A percentile compares a stretch with the other conserved stretches of the same genome.
Evolutionary conservation across 64 coral and sea anemone species (phyloP).

Genomic region (Porites australiensis): DNA sequence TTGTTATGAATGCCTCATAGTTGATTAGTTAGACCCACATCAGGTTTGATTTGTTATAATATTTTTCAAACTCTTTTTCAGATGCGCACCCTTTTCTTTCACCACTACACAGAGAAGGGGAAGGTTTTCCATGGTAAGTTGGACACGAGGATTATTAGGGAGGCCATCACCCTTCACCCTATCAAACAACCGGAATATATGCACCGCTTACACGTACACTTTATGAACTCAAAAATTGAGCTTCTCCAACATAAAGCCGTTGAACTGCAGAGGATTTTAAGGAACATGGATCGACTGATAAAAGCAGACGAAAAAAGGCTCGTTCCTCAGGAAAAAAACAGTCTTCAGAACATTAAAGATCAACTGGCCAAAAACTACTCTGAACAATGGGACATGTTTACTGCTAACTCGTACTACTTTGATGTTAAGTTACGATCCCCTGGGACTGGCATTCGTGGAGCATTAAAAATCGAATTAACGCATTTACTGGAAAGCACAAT

Average conservation of each 20-base stretch:
- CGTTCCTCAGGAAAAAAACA: constrained; percentile 54
- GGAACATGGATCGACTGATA: constrained; percentile 81
- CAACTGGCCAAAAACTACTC: constrained; percentile 48
- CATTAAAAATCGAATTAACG: constrained; percentile 70
- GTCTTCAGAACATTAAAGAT: constrained; percentile 66
- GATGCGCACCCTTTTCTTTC: constrained; percentile 90
- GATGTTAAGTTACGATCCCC: constrained; percentile 67
- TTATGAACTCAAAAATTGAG: constrained; percentile 67
- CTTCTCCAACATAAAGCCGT: constrained; percentile 77
- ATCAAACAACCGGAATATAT: constrained; percentile 87
- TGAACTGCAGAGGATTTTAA: constrained; percentile 56
- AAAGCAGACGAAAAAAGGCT: constrained; percentile 5
- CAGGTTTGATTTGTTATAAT: not conserved
- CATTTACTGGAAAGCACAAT: constrained; percentile 71
- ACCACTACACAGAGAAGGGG: constrained; percentile 83
- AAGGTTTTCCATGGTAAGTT: constrained; percentile 86
- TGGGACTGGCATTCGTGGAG: constrained; percentile 73
- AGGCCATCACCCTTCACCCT: constrained; percentile 92
- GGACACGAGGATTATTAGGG: constrained; percentile 76
- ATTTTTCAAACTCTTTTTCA: constrained; percentile 14
- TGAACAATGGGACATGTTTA: constrained; percentile 93
- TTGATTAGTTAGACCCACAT: too few relatives aligned
- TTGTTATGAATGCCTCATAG: too few relatives aligned
- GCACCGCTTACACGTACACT: constrained; percentile 90
- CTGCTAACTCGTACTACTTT: constrained; percentile 69